Percentiles rank a stretch among this genome's conserved stretches.
Conservation (phyloP, 1,140 invertebrate genomes). For the Hylyphantes graminicola region DNA sequence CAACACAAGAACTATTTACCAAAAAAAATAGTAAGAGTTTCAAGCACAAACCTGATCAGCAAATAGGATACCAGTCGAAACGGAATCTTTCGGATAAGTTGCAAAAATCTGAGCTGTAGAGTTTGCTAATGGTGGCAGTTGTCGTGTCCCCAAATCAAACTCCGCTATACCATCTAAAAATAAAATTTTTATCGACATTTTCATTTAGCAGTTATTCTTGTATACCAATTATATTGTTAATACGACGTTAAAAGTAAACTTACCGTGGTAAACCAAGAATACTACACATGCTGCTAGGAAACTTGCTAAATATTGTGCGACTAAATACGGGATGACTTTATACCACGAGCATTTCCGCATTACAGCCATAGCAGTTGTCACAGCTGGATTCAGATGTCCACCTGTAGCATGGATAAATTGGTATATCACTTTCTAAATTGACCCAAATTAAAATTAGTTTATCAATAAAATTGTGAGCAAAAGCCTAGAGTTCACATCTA, state of each 20-base stretch:
- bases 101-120: constrained; percentile 71
- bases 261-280: constrained; percentile 60
- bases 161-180: constrained; percentile 17
- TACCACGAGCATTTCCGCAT: constrained; percentile 68
- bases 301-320: constrained; percentile 72
- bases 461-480: no score
- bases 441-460: no score
- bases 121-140: constrained; percentile 67
- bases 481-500: no score
- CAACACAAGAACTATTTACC: no score
- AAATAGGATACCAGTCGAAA: constrained; percentile 30
- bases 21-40: no score
- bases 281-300: constrained; percentile 60
- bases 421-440: no score
- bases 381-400: constrained; percentile 69
- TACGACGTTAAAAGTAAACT: neutral
- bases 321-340: constrained; percentile 70
- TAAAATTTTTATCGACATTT: neutral
- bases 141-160: constrained; percentile 62
- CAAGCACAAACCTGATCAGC: constrained; percentile 51
- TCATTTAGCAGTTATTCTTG: neutral
- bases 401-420: constrained; percentile 68
- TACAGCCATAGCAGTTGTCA: constrained; percentile 72
- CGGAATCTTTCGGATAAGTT: constrained; percentile 60
- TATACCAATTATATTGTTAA: neutral